phyloP scores from a whole-genome alignment of 1,140 invertebrate species.

The Zaprionus nigranus region DNA sequence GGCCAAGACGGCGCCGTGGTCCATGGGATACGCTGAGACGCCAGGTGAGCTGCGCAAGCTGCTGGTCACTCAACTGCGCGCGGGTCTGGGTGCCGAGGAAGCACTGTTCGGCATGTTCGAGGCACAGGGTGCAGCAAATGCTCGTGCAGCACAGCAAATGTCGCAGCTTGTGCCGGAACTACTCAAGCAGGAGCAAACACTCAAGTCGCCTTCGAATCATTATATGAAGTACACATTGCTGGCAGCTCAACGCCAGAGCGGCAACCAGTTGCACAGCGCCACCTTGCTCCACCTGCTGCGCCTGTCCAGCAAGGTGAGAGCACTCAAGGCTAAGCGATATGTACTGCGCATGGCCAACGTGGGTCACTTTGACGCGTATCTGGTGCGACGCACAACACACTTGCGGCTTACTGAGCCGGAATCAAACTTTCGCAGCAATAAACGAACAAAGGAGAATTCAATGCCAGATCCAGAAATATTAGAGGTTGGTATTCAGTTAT shows the following conservation, averaged over 20 bases:
- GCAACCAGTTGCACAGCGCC: constrained; percentile 89
- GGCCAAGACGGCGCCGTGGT: constrained; percentile 88
- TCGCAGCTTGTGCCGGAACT: constrained; percentile 91
- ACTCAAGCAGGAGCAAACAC: constrained; percentile 91
- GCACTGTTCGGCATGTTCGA: constrained; percentile 93
- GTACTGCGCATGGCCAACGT: constrained; percentile 89
- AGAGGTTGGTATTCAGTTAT: constrained; percentile 84
- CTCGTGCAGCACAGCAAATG: constrained; percentile 85
- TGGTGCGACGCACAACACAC: constrained; percentile 85
- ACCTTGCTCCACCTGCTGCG: constrained; percentile 90
- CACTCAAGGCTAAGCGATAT: constrained; percentile 86
- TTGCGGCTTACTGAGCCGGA: constrained; percentile 51
- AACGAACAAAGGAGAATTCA: constrained; percentile 2
- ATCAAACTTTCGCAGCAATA: not conserved
- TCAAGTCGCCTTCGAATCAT: constrained; percentile 89
- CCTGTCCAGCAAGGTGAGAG: constrained; percentile 84
- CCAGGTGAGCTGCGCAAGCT: constrained; percentile 89
- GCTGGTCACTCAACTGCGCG: constrained; percentile 90
- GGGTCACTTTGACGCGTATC: constrained; percentile 89
- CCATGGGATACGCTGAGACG: constrained; percentile 93
- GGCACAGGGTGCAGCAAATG: constrained; percentile 87
- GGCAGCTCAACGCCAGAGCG: constrained; percentile 90
- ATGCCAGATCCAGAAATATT: constrained; percentile 90
- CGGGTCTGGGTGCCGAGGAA: constrained; percentile 89
- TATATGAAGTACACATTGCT: constrained; percentile 94